phyloP scores from a whole-genome alignment of 1,140 invertebrate genomes.

The Sminthurinus signatus region DNA sequence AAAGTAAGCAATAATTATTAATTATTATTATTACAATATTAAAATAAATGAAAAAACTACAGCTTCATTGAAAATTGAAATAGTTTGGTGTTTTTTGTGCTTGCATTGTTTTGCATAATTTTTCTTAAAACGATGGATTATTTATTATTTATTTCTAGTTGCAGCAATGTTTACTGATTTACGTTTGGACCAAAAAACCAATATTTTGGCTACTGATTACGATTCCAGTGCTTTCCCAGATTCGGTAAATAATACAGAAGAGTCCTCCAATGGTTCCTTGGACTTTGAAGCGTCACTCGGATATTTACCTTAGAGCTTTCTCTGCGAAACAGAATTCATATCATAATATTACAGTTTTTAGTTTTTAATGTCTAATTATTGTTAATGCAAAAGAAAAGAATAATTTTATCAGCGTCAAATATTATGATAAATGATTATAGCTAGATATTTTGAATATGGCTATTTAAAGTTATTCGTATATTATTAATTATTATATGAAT shows the following conservation, averaged over 20 bases:
- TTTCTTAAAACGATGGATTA: too few relatives aligned
- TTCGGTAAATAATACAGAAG: constrained; percentile 40
- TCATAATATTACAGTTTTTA: background rate
- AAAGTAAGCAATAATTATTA: too few relatives aligned
- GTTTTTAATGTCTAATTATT: background rate
- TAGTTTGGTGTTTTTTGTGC: too few relatives aligned
- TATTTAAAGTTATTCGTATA: background rate
- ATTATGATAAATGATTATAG: background rate
- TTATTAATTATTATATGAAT: background rate
- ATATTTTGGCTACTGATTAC: constrained; percentile 28
- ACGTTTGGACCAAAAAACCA: constrained; percentile 46
- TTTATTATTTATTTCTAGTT: too few relatives aligned
- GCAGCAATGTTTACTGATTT: constrained; percentile 74
- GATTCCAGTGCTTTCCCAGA: constrained; percentile 43
- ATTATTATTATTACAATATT: too few relatives aligned
- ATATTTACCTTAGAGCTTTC: constrained; percentile 48
- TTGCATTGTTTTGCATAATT: too few relatives aligned
- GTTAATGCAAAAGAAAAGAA: background rate
- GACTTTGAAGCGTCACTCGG: constrained; percentile 52
- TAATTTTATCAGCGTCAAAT: background rate
- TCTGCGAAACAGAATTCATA: background rate
- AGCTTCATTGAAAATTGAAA: too few relatives aligned
- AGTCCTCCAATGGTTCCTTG: constrained; percentile 30
- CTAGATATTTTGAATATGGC: background rate
- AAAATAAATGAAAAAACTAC: too few relatives aligned